These are phyloP conservation scores for Helleia helle DNA, from an alignment of 2,888 invertebrate genomes.

Conservation along the genomic window DNA sequence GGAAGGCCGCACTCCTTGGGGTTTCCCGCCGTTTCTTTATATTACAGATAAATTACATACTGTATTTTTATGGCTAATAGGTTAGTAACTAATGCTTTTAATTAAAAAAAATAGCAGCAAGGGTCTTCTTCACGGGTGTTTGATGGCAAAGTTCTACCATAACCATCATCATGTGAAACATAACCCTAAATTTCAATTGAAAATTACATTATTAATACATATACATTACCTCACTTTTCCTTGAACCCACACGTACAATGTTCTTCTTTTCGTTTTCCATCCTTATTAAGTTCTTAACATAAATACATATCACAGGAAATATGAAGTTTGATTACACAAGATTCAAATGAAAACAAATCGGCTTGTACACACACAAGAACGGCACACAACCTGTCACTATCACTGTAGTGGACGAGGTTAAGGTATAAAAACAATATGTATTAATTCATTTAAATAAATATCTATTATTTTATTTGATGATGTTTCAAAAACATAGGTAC, in stretches of 20 bases:
- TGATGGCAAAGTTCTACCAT: too few species aligned
- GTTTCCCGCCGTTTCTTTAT: too few species aligned
- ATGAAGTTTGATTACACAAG: conserved; percentile 14
- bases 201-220: too few species aligned
- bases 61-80: too few species aligned
- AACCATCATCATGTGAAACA: too few species aligned
- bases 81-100: too few species aligned
- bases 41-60: too few species aligned
- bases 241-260: conserved; percentile 83
- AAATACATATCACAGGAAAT: conserved; percentile 9
- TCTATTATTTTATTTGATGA: neutral
- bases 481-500: conserved; percentile 6
- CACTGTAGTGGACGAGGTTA: conserved; percentile 64
- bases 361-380: neutral
- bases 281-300: conserved; percentile 17
- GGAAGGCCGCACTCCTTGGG: too few species aligned
- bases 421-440: conserved; percentile 12
- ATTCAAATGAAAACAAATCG: neutral
- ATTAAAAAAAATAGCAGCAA: too few species aligned
- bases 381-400: conserved; percentile 48
- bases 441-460: neutral
- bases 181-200: too few species aligned
- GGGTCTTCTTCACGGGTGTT: too few species aligned
- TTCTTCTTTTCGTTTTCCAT: conserved; percentile 59
- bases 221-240: conserved; percentile 88